Evolutionary conservation across 2,113 vertebrate genomes (phyloP), one percentile per base, ranked within the genome.

Genomic region (Oophaga pumilio): DNA sequence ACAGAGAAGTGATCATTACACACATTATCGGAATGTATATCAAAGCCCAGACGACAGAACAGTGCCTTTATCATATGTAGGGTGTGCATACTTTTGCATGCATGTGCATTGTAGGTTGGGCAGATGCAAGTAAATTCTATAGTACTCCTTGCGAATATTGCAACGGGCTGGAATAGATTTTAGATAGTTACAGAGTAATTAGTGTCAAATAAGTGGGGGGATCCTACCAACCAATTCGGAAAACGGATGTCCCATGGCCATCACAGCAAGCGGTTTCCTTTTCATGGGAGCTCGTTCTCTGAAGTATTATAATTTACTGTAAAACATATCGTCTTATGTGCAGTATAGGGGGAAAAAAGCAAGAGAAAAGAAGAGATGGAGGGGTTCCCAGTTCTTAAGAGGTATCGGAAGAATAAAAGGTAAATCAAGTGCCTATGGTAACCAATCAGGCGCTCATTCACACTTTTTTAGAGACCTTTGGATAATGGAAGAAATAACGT

Each of bases 21-120:
- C 28, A 82, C 62, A 82, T 69, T 24, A 43, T 69, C 53, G 60
- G 59, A 66, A 66, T 66, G 80, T 24, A 22, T 68, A 68, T 28
- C 33, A 82, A 52, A 82, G 33, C 22, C 22, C 60, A 68, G 80
- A 66, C 15, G 18, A 66, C 20, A 60, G 64, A 12, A n/a, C 13
- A 66, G 60, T 66, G 49, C 28, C 26, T 80, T 6, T 9, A 15
- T 18, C 78, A 14, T 50, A 66, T 4, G 5, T 24, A 80, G 18
- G 20, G 7, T 26, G 80, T 50, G 33, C 80, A 82, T 82, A 82
- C 20, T 6, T 24, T 2, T 7, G 60, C 80, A 82, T 82, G 80
- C 80, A 64, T 82, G 59, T 82, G 78, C 28, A 13, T 62, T 43
- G 26, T 14, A 78, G n/a, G 49, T 52, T 12, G 78, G 26, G 26